Conservation (phyloP, 2,797 vertebrate genomes). For the Steatocranus sp. region DNA sequence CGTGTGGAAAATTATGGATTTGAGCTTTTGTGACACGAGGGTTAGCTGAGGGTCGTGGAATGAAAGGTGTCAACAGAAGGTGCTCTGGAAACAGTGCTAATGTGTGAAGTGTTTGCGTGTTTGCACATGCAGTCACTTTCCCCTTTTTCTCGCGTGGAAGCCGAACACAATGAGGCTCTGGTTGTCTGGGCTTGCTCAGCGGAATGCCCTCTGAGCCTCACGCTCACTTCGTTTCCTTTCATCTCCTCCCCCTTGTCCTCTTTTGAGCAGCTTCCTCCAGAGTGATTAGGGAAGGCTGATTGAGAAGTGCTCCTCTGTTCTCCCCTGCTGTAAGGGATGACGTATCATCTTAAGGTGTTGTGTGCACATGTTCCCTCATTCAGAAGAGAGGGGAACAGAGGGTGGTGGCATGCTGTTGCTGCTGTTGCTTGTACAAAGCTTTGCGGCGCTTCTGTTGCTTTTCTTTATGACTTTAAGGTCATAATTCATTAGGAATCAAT, state of each 20-base stretch:
- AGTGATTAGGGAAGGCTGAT: constrained; percentile 64
- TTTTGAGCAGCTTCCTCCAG: constrained; percentile 50
- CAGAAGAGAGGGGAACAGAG: not conserved
- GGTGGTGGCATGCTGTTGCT: not conserved
- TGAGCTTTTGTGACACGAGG: not conserved
- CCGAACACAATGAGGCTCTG: constrained; percentile 49
- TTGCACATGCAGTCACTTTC: constrained; percentile 51
- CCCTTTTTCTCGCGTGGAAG: constrained; percentile 38
- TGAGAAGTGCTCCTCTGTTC: constrained; percentile 49
- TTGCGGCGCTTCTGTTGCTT: not conserved
- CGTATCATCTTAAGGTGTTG: constrained; percentile 36
- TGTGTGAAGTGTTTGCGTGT: constrained; percentile 56
- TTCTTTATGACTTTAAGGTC: not conserved
- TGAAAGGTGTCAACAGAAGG: constrained; percentile 42
- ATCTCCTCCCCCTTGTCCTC: constrained; percentile 42
- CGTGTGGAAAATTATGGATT: constrained; percentile 5
- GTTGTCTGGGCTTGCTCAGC: constrained; percentile 71
- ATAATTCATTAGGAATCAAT: not conserved
- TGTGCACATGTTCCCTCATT: constrained; percentile 11
- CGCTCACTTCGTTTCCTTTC: constrained; percentile 60
- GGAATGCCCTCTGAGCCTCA: constrained; percentile 68
- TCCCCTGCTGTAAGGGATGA: constrained; percentile 38
- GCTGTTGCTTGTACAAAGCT: not conserved
- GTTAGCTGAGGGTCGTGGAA: constrained; percentile 31
- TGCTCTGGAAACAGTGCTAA: constrained; percentile 23